A percentile compares a stretch with the other conserved stretches of the same genome.
phyloP scores from a whole-genome alignment of 2,888 invertebrate genomes.

The Anarsia innoxiella region DNA sequence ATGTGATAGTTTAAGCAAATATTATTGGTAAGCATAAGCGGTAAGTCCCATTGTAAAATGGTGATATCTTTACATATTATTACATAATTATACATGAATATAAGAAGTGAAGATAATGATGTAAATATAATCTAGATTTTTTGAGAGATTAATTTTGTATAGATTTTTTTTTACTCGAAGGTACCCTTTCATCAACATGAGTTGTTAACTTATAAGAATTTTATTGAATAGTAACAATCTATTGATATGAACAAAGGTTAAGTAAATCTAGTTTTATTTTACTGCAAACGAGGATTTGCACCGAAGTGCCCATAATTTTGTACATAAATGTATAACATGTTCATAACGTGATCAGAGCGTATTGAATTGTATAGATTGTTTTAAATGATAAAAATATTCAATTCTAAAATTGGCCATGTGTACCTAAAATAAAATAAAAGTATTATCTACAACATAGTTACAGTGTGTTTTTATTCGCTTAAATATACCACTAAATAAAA shows the following conservation, averaged over 20 bases:
- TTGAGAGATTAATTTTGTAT: constrained; percentile 31
- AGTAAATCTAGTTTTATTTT: no score
- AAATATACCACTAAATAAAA: no score
- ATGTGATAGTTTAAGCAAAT: constrained; percentile 4
- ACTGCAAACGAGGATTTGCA: constrained; percentile 45
- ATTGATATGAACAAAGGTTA: constrained; percentile 13
- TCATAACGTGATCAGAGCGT: constrained; percentile 23
- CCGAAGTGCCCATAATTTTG: constrained; percentile 48
- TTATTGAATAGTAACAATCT: constrained; percentile 13
- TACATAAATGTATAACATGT: constrained; percentile 22
- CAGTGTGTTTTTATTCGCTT: no score
- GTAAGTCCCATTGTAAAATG: constrained; percentile 4
- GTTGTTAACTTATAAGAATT: constrained; percentile 24
- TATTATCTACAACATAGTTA: constrained; percentile 28
- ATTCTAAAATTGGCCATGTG: constrained; percentile 40
- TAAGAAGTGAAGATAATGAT: constrained; percentile 16
- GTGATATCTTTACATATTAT: constrained; percentile 16
- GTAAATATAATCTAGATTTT: constrained; percentile 22
- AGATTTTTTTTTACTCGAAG: constrained; percentile 19
- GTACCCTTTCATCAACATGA: constrained; percentile 29
- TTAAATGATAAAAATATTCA: constrained; percentile 29
- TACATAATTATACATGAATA: constrained; percentile 14
- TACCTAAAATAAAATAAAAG: constrained; percentile 46
- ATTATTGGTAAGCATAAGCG: constrained; percentile 4
- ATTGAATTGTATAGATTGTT: constrained; percentile 31